Percentiles rank a stretch among this genome's conserved stretches.
Evolutionary conservation across 1,140 invertebrate genomes (phyloP).

Genomic region (Leptopilina boulardi): DNA sequence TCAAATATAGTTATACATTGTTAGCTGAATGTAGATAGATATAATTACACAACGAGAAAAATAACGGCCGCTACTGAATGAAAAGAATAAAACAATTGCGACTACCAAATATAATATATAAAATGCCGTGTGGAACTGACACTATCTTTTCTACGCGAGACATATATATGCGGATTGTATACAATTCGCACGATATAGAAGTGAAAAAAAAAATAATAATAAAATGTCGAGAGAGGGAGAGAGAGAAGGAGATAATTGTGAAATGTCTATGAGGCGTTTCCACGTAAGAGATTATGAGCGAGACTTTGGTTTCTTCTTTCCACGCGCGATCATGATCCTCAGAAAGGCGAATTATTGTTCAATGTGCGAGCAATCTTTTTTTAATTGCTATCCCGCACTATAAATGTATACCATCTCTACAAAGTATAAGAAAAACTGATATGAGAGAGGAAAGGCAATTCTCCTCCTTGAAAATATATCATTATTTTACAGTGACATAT

Average conservation of each 20-base stretch:
- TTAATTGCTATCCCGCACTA: too few relatives aligned
- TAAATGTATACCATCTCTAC: too few relatives aligned
- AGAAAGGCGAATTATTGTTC: background rate
- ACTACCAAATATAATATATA: background rate
- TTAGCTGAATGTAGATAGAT: background rate
- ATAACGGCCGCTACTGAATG: background rate
- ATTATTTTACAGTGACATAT: too few relatives aligned
- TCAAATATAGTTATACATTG: background rate
- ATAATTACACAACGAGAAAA: background rate
- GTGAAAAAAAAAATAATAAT: constrained; percentile 15
- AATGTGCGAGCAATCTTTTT: too few relatives aligned
- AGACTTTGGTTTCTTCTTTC: background rate
- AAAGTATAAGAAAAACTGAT: too few relatives aligned
- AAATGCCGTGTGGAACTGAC: constrained; percentile 8
- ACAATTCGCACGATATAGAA: constrained; percentile 1
- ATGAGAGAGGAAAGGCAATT: too few relatives aligned
- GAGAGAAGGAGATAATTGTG: constrained; percentile 10
- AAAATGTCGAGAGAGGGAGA: too few relatives aligned
- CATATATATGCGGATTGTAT: background rate
- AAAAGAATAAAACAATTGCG: constrained; percentile 7
- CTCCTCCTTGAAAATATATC: too few relatives aligned
- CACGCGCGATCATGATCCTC: background rate
- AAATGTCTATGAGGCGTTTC: constrained; percentile 23
- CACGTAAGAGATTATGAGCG: constrained; percentile 1
- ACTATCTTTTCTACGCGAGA: background rate